Evolutionary conservation across 2,797 vertebrate genomes (phyloP).

Genomic region (Oreonectes daqikongensis): DNA sequence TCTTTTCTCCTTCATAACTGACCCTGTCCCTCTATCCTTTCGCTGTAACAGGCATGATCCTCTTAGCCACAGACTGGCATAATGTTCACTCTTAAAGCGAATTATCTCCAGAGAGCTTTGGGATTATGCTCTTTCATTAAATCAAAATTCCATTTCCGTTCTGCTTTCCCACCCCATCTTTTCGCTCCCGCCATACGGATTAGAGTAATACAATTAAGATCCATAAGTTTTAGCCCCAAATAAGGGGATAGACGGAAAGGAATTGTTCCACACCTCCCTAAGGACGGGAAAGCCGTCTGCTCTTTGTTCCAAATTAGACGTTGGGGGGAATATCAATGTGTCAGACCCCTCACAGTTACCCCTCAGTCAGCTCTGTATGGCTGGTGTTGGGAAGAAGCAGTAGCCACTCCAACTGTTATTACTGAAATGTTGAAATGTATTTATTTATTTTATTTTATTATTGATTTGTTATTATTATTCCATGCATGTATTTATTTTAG

Average conservation of each 20-base stretch:
- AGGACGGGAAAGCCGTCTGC: constrained; percentile 56
- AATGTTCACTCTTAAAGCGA: constrained; percentile 59
- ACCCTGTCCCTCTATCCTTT: constrained; percentile 15
- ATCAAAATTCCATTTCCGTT: constrained; percentile 75
- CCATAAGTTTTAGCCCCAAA: constrained; percentile 72
- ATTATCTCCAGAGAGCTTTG: constrained; percentile 62
- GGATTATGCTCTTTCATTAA: constrained; percentile 72
- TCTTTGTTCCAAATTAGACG: constrained; percentile 22
- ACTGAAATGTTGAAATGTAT: not conserved
- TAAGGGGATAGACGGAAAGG: constrained; percentile 56
- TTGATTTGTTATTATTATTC: too few relatives aligned
- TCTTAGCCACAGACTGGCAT: constrained; percentile 56
- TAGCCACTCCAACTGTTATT: constrained; percentile 25
- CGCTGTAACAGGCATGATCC: constrained; percentile 56
- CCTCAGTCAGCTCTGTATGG: constrained; percentile 1
- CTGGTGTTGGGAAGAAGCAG: constrained; percentile 2
- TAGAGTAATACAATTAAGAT: constrained; percentile 78
- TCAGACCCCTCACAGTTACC: not conserved
- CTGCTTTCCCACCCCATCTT: constrained; percentile 50
- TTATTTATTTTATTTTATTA: too few relatives aligned
- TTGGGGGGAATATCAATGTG: constrained; percentile 30
- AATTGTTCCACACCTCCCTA: constrained; percentile 70
- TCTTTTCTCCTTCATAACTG: constrained; percentile 19
- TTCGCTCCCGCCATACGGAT: constrained; percentile 53
- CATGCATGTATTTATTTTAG: too few relatives aligned